Evolutionary conservation across 2,113 vertebrate genomes (phyloP), one percentile per base, ranked within the genome.

Genomic region (Eudyptes chrysolophus): DNA sequence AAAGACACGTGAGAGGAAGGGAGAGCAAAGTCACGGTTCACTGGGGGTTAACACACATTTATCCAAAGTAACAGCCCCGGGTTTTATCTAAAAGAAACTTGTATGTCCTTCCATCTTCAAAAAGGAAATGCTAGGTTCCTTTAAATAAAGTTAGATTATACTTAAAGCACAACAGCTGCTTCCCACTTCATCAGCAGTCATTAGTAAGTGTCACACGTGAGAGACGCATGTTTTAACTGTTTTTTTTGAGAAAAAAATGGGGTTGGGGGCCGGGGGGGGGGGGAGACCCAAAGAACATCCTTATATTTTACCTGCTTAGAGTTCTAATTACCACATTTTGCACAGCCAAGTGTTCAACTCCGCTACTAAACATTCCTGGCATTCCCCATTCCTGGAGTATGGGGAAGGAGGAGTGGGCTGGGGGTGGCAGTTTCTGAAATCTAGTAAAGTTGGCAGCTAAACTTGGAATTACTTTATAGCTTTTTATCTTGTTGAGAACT

Each of bases 241-340:
- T n/a, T n/a, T n/a, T n/a, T n/a, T n/a, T n/a, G n/a, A n/a, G n/a
- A n/a, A n/a, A n/a, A n/a, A n/a, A n/a, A n/a, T n/a, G n/a, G n/a
- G n/a, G n/a, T n/a, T n/a, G n/a, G n/a, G n/a, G n/a, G n/a, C n/a
- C n/a, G n/a, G n/a, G n/a, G n/a, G n/a, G n/a, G n/a, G 5, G 36
- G 44, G 26, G n/a, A 44, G 44, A 51, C n/a, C 18, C 13, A 29
- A 13, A 32, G 7, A 57, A 27, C 14, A 9, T 27, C 0, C 3
- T 4, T 16, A 0, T 0, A 4, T 79, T 77, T 70, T 30, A 29
- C 8, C 42, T 42, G 19, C 61, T 79, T 20, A 4, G 5, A 2
- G 4, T 30, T 36, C 2, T 19, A 4, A 0, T 5, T 4, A 7
- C 18, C 4, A 0, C 6, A 1, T 34, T 44, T 46, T 9, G 36